These are phyloP conservation scores for Anoncus sp. DNA, from an alignment of 2,888 invertebrate species.

Conservation along the genomic window DNA sequence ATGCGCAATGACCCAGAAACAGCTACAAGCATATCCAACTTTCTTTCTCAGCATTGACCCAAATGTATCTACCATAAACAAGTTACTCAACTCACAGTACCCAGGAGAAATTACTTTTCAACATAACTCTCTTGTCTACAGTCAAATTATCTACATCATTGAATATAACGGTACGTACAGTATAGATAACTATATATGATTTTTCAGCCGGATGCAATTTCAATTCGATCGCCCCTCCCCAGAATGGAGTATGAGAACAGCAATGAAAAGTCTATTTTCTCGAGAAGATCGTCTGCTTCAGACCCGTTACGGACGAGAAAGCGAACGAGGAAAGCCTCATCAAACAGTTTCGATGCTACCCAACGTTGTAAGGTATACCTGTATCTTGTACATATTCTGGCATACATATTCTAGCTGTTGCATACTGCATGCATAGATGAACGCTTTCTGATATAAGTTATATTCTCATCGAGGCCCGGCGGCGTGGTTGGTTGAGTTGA, in stretches of 20 bases:
- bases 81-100: constrained; percentile 28
- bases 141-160: constrained; percentile 15
- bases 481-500: constrained; percentile 39
- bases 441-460: constrained; percentile 59
- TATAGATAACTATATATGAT: constrained; percentile 15
- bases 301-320: constrained; percentile 16
- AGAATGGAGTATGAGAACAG: not conserved
- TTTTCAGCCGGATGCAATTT: constrained; percentile 30
- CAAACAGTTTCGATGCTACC: constrained; percentile 52
- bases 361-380: constrained; percentile 22
- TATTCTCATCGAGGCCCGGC: constrained; percentile 48
- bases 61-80: constrained; percentile 35
- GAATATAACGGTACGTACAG: constrained; percentile 5
- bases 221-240: not conserved
- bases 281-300: constrained; percentile 27
- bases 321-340: constrained; percentile 22
- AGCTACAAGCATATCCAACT: not conserved
- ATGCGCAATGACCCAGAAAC: constrained; percentile 28
- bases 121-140: not conserved
- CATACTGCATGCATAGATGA: constrained; percentile 22
- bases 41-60: constrained; percentile 20
- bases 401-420: constrained; percentile 1
- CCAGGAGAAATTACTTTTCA: constrained; percentile 15
- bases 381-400: constrained; percentile 10
- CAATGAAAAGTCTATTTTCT: constrained; percentile 33